Base-by-base conservation (phyloP, 1,140 invertebrate species). In the Orchesella cincta region DNA sequence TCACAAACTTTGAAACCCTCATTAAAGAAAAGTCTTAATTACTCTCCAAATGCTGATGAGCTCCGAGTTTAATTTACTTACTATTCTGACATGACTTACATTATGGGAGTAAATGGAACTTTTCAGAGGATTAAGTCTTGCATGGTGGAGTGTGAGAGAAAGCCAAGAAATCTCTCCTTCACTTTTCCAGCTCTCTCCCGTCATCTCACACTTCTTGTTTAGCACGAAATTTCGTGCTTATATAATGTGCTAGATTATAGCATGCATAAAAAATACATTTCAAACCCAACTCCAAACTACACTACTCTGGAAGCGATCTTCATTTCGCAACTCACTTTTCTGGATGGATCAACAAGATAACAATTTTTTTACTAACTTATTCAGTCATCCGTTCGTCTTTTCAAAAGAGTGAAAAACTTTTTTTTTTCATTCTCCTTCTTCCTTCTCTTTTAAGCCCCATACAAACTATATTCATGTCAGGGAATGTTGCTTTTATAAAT, bases 1-100 rank as follows among this genome's bases (percentile, higher is more conserved):
- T 52, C 73, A 54, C 80, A 81, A 35, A 82, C 81, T 20, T 29
- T 82, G 1, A 82, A 82, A 52, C 81, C 81, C 0, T 80, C 79
- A n/a, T 73, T 82, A 35, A 82, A 82, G 39, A 80, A 80, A 73
- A 82, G 64, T 67, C 74, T 76, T 31, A 79, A 76, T 29, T 80
- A 79, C 71, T 77, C 76, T 18, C 31, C 57, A 18, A 74, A 34
- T 51, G 29, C 76, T 64, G 79, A 80, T 67, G 79, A 80, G 57
- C 52, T 80, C 18, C 62, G 76, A 51, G 79, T 80, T 14, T 80
- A 72, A 76, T 73, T 71, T 71, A 57, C 54, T 57, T 26, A 57
- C 14, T 5, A 23, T 57, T n/a, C n/a, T n/a, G n/a, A 46, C 5
- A 46, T 46, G 39, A 8, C 5, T 46, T 46, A 46, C 39, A 18